Evolutionary conservation across 2,797 vertebrate species (phyloP), one percentile per base, ranked within the genome.

Genomic region (Brotula barbata): DNA sequence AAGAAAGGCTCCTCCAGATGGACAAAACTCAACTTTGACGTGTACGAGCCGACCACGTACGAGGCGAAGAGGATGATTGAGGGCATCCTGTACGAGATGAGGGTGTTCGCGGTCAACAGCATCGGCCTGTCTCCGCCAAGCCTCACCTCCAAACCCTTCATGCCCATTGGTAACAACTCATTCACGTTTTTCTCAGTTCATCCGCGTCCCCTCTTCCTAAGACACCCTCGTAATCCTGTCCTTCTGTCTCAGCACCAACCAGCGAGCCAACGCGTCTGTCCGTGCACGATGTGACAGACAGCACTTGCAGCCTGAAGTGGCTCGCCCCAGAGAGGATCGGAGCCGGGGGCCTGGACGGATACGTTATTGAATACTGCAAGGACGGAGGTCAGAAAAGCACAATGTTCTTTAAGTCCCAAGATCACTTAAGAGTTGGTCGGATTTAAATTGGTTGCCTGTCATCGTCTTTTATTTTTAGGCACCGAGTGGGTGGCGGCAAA

Each of bases 21-120:
- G 95, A 95, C 95, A 43, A 96, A 95, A 81, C 89, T 97, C 57
- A 97, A 97, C 87, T 97, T 95, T 20, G 95, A 96, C 20, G 90
- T 94, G 0, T 93, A 87, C 13, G 73, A 88, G 0, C 85, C 85
- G 0, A 91, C 89, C 0, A 91, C 90, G 2, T 97, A 94, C 0
- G 93, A 95, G 64, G 93, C 93, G 7, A 94, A 93, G 77, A 93
- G 91, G 71, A 97, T 96, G 95, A 96, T 97, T 34, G 95, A 97
- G 77, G 95, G 95, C 0, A 2, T 96, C 7, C 64, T 94, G 12
- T 96, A 97, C 1, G 95, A 97, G 90, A 96, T 97, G 90, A 90
- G 94, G 15, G 93, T 96, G 56, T 96, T 89, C 1, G 94, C 95
- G 0, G 85, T 95, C 67, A 96, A 97, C 5, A 89, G 90, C 77